Percentiles rank a stretch among this genome's conserved stretches.
Conservation (phyloP, 2,888 invertebrate genomes). For the Ferrisia virgata region DNA sequence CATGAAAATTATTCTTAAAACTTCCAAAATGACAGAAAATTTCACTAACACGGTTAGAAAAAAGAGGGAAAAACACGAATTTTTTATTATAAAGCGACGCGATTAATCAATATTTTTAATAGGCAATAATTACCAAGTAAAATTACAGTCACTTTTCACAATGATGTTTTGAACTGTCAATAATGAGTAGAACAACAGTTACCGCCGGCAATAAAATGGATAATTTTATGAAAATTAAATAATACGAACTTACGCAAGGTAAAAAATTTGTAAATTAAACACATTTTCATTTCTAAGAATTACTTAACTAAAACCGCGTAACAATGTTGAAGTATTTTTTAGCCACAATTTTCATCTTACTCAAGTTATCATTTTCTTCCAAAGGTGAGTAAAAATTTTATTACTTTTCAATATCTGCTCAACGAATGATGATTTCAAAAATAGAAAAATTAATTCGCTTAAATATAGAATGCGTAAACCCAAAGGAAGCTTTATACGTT, state of each 20-base stretch:
- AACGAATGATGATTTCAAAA: too few relatives aligned
- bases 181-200: neutral
- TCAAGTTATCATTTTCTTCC: neutral
- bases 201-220: neutral
- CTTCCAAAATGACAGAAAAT: too few relatives aligned
- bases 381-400: neutral
- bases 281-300: neutral
- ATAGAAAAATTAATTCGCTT: neutral
- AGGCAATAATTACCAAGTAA: too few relatives aligned
- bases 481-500: neutral
- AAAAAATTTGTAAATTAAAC: neutral
- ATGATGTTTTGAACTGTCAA: neutral
- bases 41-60: too few relatives aligned
- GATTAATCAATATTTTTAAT: too few relatives aligned
- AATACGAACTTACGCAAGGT: neutral
- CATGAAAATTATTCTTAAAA: too few relatives aligned
- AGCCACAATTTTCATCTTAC: neutral
- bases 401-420: neutral
- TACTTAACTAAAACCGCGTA: neutral
- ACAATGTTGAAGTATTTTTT: neutral
- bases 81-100: too few relatives aligned
- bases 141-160: too few relatives aligned
- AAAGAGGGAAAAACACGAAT: too few relatives aligned
- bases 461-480: neutral
- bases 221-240: neutral